These are phyloP conservation scores for Julus scanicus DNA, from an alignment of 2,888 invertebrate genomes.

Conservation along the genomic window DNA sequence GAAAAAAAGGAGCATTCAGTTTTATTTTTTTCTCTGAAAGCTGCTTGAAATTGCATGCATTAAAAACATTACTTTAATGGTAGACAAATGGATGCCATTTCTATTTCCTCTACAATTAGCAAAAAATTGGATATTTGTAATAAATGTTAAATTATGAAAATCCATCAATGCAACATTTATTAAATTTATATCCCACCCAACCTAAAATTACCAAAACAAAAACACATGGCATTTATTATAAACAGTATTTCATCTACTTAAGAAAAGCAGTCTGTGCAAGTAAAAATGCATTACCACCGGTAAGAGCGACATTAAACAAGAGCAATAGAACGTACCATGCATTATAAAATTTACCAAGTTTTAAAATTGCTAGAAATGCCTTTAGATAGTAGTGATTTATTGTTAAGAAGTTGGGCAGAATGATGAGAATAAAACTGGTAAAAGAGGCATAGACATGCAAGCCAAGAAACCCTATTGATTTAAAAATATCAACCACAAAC, in stretches of 20 bases:
- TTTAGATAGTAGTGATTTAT: neutral
- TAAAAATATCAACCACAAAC: neutral
- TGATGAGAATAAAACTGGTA: no score
- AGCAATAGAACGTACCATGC: neutral
- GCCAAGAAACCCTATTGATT: neutral
- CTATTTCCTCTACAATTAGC: no score
- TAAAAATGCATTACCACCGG: neutral
- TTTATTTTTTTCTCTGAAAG: no score
- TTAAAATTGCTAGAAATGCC: neutral
- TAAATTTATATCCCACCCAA: neutral
- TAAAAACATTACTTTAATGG: no score
- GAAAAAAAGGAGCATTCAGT: no score
- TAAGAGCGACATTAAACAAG: neutral
- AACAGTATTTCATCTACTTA: neutral
- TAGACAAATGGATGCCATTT: no score
- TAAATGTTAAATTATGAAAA: no score
- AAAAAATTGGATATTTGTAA: no score
- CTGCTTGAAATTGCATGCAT: no score
- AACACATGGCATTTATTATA: neutral
- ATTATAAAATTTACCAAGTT: neutral
- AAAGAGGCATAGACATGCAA: neutral
- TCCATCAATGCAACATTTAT: neutral
- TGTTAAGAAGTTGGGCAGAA: neutral
- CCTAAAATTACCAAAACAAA: neutral
- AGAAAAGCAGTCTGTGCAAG: neutral